Percentiles rank a stretch among this genome's conserved stretches.
Conservation (phyloP, 1,140 invertebrate species). For the Stenopsyche tienmushanensis region DNA sequence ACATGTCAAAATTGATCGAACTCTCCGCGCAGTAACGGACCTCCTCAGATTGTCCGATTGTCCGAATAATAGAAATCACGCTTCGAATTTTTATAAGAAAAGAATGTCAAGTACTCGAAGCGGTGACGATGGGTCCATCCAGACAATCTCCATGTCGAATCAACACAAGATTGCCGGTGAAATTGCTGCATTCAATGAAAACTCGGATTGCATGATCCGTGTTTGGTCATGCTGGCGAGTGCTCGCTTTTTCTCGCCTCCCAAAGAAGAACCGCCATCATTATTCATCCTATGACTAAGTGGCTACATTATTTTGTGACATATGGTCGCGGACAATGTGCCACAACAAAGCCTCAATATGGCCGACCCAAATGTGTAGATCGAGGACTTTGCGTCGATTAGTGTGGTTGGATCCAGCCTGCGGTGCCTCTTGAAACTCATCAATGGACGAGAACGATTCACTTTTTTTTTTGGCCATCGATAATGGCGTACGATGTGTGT, state of each 20-base stretch:
- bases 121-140: background rate
- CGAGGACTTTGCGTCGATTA: background rate
- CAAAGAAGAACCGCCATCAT: slow-evolving; percentile 19
- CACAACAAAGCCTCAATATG: slow-evolving; percentile 12
- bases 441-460: no score
- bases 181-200: slow-evolving; percentile 2
- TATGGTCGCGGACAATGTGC: slow-evolving; percentile 20
- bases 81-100: background rate
- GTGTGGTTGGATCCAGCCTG: background rate
- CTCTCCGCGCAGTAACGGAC: no score
- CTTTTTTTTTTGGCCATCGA: no score
- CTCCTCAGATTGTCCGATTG: background rate
- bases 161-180: background rate
- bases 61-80: background rate
- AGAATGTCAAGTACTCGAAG: background rate
- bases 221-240: background rate
- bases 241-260: background rate
- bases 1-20: no score
- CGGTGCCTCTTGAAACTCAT: background rate
- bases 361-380: background rate
- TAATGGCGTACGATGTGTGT: no score
- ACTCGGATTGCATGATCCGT: slow-evolving; percentile 1
- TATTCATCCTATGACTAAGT: slow-evolving; percentile 38
- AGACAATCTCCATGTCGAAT: background rate
- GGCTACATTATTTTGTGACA: slow-evolving; percentile 35